Percentiles rank a stretch among this genome's conserved stretches.
These are phyloP conservation scores for Danaus plexippus DNA, from an alignment of 1,140 invertebrate genomes.

Conservation along the genomic window DNA sequence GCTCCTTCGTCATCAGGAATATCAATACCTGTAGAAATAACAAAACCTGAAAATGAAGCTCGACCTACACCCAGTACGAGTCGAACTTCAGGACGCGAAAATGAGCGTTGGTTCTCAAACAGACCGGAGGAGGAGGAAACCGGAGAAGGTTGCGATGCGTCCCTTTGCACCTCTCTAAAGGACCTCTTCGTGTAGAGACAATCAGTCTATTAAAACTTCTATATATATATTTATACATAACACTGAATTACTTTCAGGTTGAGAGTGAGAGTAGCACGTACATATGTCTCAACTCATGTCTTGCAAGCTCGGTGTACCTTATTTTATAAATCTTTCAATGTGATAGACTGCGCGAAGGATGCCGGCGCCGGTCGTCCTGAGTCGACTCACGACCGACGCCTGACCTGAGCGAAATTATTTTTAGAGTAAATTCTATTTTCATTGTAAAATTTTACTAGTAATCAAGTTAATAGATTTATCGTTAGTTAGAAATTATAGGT, in stretches of 20 bases:
- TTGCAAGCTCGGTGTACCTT: slow-evolving; percentile 33
- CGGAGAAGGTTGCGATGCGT: slow-evolving; percentile 79
- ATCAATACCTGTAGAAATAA: slow-evolving; percentile 44
- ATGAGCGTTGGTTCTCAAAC: slow-evolving; percentile 69
- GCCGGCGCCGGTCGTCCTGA: slow-evolving; percentile 53
- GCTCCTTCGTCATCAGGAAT: slow-evolving; percentile 60
- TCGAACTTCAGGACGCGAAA: slow-evolving; percentile 33
- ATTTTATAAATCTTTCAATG: slow-evolving; percentile 68
- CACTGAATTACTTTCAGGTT: slow-evolving; percentile 43
- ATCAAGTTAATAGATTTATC: slow-evolving; percentile 57
- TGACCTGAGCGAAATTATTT: slow-evolving; percentile 54
- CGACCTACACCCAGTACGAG: slow-evolving; percentile 47
- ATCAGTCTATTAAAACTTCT: slow-evolving; percentile 39
- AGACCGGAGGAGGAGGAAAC: slow-evolving; percentile 73
- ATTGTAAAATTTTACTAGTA: slow-evolving; percentile 69
- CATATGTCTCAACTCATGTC: slow-evolving; percentile 12
- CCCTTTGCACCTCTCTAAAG: slow-evolving; percentile 84
- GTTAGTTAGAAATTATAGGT: slow-evolving; percentile 68
- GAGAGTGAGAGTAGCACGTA: slow-evolving; percentile 27
- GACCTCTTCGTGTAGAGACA: slow-evolving; percentile 80
- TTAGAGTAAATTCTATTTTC: slow-evolving; percentile 71
- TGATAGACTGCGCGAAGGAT: slow-evolving; percentile 59
- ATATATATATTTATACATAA: slow-evolving; percentile 48
- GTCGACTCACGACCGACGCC: slow-evolving; percentile 57
- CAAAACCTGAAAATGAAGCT: slow-evolving; percentile 32